Conservation (phyloP, 1,140 invertebrate species). For the Drosophila virilis region DNA sequence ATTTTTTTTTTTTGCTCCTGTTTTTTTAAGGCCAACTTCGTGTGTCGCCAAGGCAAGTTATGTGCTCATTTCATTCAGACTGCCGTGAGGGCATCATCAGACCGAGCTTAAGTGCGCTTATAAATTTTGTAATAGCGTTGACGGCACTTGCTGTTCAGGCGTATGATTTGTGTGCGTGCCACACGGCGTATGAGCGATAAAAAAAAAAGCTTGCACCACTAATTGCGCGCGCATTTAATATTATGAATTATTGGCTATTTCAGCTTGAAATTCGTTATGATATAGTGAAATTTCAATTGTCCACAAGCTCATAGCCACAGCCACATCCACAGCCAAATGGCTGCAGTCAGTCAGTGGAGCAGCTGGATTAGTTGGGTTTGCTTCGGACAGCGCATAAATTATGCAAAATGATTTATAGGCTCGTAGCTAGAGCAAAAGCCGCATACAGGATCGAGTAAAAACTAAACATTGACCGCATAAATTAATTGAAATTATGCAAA, state of each 20-base stretch:
- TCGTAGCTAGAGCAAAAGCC: slow-evolving; percentile 48
- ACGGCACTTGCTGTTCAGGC: slow-evolving; percentile 39
- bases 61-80: slow-evolving; percentile 65
- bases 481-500: slow-evolving; percentile 79
- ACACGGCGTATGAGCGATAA: slow-evolving; percentile 60
- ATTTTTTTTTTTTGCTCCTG: slow-evolving; percentile 27
- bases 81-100: slow-evolving; percentile 21
- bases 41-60: slow-evolving; percentile 61
- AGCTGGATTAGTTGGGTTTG: slow-evolving; percentile 37
- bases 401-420: slow-evolving; percentile 79
- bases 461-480: slow-evolving; percentile 79
- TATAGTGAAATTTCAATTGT: slow-evolving; percentile 55
- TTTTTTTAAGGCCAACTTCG: slow-evolving; percentile 71
- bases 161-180: slow-evolving; percentile 39
- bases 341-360: neutral
- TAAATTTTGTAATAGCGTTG: slow-evolving; percentile 77
- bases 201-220: slow-evolving; percentile 40
- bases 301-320: neutral
- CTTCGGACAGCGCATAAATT: slow-evolving; percentile 64
- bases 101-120: slow-evolving; percentile 71
- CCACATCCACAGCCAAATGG: neutral
- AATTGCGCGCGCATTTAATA: slow-evolving; percentile 70
- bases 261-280: slow-evolving; percentile 2
- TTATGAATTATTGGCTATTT: slow-evolving; percentile 65
- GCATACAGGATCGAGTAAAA: slow-evolving; percentile 52